Evolutionary conservation across 2,888 invertebrate species (phyloP).

Genomic region (Rhagophthalmus giganteus): DNA sequence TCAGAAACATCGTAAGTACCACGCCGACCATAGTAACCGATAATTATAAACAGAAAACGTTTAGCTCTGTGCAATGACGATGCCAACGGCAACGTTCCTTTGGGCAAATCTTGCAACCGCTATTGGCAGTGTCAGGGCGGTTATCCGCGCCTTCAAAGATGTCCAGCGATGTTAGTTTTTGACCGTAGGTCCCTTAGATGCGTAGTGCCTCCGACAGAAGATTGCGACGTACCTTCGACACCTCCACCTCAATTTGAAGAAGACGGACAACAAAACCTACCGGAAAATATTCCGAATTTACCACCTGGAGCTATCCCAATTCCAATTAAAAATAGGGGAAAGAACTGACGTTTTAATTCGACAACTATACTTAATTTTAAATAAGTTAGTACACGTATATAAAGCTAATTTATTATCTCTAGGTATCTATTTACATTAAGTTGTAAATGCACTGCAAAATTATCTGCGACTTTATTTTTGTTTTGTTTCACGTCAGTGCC

Average conservation of each 20-base stretch:
- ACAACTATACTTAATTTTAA: no score
- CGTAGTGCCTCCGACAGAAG: constrained; percentile 87
- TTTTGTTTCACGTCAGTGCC: constrained; percentile 20
- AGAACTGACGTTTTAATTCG: no score
- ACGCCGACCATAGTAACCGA: no score
- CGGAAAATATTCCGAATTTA: constrained; percentile 51
- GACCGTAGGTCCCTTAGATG: constrained; percentile 79
- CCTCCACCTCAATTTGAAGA: constrained; percentile 67
- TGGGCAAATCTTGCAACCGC: constrained; percentile 90
- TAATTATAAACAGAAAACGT: background rate
- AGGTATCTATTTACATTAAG: constrained; percentile 1
- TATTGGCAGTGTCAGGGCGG: constrained; percentile 96
- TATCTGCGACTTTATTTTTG: constrained; percentile 4
- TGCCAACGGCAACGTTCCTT: constrained; percentile 86
- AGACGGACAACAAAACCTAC: constrained; percentile 49
- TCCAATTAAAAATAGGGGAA: constrained; percentile 44
- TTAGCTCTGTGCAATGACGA: constrained; percentile 89
- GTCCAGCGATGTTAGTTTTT: constrained; percentile 89
- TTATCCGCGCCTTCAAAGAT: constrained; percentile 86
- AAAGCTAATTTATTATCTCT: constrained; percentile 13
- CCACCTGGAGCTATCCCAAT: constrained; percentile 54
- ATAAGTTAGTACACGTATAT: constrained; percentile 2
- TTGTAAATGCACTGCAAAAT: constrained; percentile 12
- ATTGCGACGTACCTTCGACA: constrained; percentile 83
- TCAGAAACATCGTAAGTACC: constrained; percentile 87